phyloP scores from a whole-genome alignment of 2,113 vertebrate genomes.

The Ictalurus punctatus region DNA sequence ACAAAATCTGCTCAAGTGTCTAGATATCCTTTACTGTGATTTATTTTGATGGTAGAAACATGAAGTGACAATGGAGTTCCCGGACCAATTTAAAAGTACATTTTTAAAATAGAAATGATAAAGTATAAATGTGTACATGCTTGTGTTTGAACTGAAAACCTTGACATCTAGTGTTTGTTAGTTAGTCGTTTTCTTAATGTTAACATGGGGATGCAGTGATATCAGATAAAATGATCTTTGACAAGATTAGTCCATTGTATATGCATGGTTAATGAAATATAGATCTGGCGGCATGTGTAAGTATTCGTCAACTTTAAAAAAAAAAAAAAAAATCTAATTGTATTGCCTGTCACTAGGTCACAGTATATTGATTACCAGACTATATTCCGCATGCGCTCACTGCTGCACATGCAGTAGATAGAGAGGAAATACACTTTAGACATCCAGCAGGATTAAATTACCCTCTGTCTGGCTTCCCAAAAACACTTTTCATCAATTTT shows the following conservation, averaged over 20 bases:
- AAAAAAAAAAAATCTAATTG: not conserved
- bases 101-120: too few species aligned
- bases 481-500: slow-evolving; percentile 36
- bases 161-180: not conserved
- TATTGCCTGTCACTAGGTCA: not conserved
- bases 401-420: slow-evolving; percentile 7
- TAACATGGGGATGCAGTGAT: not conserved
- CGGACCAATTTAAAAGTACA: not conserved
- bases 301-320: not conserved
- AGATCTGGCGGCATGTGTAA: not conserved
- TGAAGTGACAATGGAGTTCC: not conserved
- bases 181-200: not conserved
- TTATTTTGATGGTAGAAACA: not conserved
- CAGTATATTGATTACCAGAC: slow-evolving; percentile 1
- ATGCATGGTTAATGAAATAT: slow-evolving; percentile 4
- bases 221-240: not conserved
- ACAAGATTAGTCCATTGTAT: not conserved
- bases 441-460: slow-evolving; percentile 40
- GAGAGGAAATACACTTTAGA: not conserved
- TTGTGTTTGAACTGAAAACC: too few species aligned
- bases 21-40: not conserved
- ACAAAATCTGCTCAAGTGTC: too few species aligned
- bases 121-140: not conserved
- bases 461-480: slow-evolving; percentile 23
- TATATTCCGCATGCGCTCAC: not conserved